These are phyloP conservation scores for Hyalella azteca DNA, from an alignment of 2,888 invertebrate species.

Conservation along the genomic window DNA sequence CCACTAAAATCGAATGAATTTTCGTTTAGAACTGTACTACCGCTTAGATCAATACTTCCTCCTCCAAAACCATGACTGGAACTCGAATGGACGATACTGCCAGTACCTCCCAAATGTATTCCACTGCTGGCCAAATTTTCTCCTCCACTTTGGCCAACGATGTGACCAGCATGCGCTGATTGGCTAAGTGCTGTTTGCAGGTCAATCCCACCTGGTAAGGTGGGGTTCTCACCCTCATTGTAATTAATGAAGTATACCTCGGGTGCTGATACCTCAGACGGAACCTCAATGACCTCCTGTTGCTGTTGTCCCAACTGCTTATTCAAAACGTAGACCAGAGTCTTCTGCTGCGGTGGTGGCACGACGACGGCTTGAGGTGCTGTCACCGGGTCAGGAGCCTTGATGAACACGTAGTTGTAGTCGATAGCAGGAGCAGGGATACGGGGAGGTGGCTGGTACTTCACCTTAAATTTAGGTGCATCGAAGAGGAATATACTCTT, in stretches of 20 bases:
- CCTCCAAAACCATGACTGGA: neutral
- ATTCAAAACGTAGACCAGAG: conserved; percentile 48
- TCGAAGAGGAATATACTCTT: conserved; percentile 43
- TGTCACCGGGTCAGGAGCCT: conserved; percentile 18
- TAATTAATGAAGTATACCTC: conserved; percentile 51
- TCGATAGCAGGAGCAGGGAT: conserved; percentile 42
- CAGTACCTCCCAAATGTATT: neutral
- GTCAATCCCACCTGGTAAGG: conserved; percentile 44
- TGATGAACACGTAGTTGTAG: conserved; percentile 49
- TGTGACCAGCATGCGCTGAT: conserved; percentile 5
- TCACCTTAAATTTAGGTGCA: conserved; percentile 31
- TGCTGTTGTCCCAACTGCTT: conserved; percentile 12
- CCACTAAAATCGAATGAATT: neutral
- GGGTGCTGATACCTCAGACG: conserved; percentile 32
- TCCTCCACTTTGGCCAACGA: neutral
- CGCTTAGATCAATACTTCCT: neutral
- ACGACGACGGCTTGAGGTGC: conserved; percentile 41
- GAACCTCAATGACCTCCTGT: conserved; percentile 43
- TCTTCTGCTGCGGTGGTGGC: conserved; percentile 38
- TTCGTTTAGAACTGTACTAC: neutral
- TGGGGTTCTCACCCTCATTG: conserved; percentile 44
- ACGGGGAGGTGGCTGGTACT: conserved; percentile 34
- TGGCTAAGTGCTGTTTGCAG: conserved; percentile 33
- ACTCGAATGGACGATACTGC: no score
- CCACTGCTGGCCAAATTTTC: neutral